Conservation (phyloP, 2,888 invertebrate genomes). For the Clunio marinus region DNA sequence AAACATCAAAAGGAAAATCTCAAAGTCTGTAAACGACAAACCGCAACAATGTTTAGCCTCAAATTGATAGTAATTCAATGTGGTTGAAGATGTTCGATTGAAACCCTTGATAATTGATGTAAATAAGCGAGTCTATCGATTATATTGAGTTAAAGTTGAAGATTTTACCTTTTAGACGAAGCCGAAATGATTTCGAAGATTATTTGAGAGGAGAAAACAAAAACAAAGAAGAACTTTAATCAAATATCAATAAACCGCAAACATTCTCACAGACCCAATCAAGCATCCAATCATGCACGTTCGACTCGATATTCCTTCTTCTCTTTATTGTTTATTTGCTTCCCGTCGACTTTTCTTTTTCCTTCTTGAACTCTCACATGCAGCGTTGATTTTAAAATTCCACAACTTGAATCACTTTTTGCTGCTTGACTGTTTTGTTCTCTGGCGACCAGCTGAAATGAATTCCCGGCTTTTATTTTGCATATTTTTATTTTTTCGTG, state of each 20-base stretch:
- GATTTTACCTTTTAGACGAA: too few relatives aligned
- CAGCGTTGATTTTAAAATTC: too few relatives aligned
- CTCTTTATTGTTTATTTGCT: not conserved
- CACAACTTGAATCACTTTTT: too few relatives aligned
- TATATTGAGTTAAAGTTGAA: not conserved
- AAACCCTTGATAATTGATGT: not conserved
- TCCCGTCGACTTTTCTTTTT: not conserved
- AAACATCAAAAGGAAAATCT: too few relatives aligned
- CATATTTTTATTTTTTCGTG: not conserved
- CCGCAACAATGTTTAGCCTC: constrained; percentile 14
- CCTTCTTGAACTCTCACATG: too few relatives aligned
- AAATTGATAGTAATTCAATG: constrained; percentile 28
- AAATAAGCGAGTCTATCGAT: not conserved
- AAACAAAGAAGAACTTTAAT: not conserved
- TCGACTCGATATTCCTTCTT: not conserved
- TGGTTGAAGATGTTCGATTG: not conserved
- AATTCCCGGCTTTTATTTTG: too few relatives aligned
- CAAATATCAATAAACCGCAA: constrained; percentile 27
- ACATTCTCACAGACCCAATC: constrained; percentile 24
- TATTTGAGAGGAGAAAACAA: not conserved
- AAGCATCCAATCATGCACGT: constrained; percentile 29
- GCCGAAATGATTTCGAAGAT: not conserved
- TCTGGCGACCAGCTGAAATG: too few relatives aligned
- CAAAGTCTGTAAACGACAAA: too few relatives aligned
- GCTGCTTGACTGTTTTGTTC: not conserved